These are phyloP conservation scores for Lamellibrachia luymesi DNA, from an alignment of 1,140 invertebrate species.

Conservation along the genomic window DNA sequence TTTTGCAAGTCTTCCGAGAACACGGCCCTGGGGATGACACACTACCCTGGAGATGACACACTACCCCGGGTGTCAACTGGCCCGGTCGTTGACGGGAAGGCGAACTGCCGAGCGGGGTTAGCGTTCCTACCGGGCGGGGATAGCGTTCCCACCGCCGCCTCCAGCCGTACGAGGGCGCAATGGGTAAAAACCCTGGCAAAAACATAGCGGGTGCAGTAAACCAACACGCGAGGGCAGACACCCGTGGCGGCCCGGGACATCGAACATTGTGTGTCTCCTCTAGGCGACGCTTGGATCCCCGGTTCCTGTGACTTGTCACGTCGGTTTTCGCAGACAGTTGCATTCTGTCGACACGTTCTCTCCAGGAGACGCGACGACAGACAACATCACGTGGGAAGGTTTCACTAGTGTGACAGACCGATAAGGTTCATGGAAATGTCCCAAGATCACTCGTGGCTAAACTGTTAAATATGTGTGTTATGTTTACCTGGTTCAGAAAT, in stretches of 20 bases:
- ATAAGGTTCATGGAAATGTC: no score
- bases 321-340: not conserved
- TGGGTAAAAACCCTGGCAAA: not conserved
- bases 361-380: not conserved
- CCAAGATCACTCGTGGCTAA: no score
- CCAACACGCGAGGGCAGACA: not conserved
- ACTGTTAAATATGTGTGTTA: no score
- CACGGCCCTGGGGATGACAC: no score
- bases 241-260: not conserved
- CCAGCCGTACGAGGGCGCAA: not conserved
- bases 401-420: no score
- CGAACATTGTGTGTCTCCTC: not conserved
- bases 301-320: not conserved
- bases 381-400: not conserved
- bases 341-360: not conserved
- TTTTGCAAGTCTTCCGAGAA: not conserved
- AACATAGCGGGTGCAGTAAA: not conserved
- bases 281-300: not conserved
- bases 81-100: not conserved
- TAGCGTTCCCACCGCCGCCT: not conserved
- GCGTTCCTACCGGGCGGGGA: not conserved
- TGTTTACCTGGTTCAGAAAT: no score
- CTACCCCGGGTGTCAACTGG: not conserved
- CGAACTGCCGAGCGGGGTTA: not conserved
- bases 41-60: not conserved